Evolutionary conservation across 2,888 invertebrate species (phyloP).

Genomic region (Lottia gigantea): DNA sequence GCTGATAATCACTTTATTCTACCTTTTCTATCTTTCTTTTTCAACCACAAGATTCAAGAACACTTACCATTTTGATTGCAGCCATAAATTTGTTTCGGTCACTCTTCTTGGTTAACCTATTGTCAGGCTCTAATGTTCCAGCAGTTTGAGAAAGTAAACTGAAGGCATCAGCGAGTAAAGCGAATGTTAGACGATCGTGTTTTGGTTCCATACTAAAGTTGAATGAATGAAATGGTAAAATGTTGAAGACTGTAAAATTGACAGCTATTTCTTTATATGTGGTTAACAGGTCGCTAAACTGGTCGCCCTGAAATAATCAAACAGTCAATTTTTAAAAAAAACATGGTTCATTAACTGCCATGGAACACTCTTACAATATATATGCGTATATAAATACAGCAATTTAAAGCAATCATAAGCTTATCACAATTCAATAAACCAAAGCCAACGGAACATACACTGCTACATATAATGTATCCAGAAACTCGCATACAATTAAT

Average conservation of each 20-base stretch:
- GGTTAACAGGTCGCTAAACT: conserved; percentile 40
- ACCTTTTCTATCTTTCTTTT: too few species aligned
- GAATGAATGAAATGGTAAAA: conserved; percentile 36
- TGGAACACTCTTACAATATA: not conserved
- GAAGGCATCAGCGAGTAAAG: conserved; percentile 23
- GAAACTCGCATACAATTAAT: too few species aligned
- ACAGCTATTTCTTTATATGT: conserved; percentile 46
- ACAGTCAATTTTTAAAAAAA: not conserved
- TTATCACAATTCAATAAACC: too few species aligned
- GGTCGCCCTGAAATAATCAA: conserved; percentile 41
- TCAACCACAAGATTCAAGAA: not conserved
- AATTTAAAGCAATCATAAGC: too few species aligned
- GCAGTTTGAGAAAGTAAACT: not conserved
- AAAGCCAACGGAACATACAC: too few species aligned
- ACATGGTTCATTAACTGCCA: too few species aligned
- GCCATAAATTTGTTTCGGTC: conserved; percentile 26
- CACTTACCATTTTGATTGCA: conserved; percentile 32
- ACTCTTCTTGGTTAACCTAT: conserved; percentile 25
- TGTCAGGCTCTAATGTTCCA: conserved; percentile 12
- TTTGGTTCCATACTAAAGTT: conserved; percentile 19
- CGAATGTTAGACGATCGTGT: conserved; percentile 28
- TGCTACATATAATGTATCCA: too few species aligned
- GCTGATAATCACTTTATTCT: too few species aligned
- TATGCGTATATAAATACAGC: not conserved
- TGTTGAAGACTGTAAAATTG: conserved; percentile 52